Conservation (phyloP, 2,113 vertebrate genomes). For the Notothenia coriiceps region DNA sequence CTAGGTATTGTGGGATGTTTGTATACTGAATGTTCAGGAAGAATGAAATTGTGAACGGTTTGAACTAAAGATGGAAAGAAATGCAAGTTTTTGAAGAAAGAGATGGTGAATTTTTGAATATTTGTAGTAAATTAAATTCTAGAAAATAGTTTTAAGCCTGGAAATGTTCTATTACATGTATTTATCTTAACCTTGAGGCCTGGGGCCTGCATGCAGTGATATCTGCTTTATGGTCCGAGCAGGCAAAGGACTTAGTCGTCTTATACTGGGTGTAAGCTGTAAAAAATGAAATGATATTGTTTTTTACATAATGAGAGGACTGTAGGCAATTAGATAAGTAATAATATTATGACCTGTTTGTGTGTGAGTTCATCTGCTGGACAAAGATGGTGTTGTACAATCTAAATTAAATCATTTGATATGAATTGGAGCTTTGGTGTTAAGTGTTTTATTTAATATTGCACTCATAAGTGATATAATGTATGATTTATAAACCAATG, state of each 20-base stretch:
- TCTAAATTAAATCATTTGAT: conserved; percentile 80
- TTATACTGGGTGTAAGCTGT: conserved; percentile 35
- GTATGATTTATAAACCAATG: neutral
- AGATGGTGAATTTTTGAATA: neutral
- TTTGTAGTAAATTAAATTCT: neutral
- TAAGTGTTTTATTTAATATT: conserved; percentile 39
- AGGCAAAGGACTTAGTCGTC: conserved; percentile 76
- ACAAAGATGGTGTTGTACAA: conserved; percentile 81
- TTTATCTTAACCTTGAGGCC: conserved; percentile 75
- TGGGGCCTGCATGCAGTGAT: conserved; percentile 72
- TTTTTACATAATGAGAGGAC: conserved; percentile 31
- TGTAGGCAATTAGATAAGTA: conserved; percentile 59
- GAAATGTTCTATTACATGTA: conserved; percentile 30
- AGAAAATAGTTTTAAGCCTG: neutral
- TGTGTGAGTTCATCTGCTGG: conserved; percentile 83
- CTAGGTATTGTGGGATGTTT: neutral
- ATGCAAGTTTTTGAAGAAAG: conserved; percentile 39
- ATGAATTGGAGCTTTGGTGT: conserved; percentile 51
- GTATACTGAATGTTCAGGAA: neutral
- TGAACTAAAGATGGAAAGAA: conserved; percentile 47
- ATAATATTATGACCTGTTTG: conserved; percentile 61
- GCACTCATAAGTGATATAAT: neutral
- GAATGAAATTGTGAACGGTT: neutral
- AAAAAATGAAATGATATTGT: conserved; percentile 24
- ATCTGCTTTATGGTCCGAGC: conserved; percentile 75